phyloP scores from a whole-genome alignment of 2,888 invertebrate genomes.

The Andrena bicolor region DNA sequence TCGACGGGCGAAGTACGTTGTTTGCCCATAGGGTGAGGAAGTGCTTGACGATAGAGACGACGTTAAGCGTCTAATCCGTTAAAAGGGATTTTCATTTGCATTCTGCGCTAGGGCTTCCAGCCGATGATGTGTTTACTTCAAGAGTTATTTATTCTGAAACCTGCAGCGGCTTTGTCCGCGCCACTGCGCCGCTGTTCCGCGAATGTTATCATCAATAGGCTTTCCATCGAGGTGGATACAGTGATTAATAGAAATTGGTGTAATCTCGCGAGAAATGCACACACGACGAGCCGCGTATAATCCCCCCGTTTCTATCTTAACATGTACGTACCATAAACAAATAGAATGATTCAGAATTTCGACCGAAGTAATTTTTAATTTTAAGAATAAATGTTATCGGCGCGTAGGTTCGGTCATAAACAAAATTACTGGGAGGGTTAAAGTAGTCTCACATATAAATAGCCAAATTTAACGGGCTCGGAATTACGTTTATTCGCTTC shows the following conservation, averaged over 20 bases:
- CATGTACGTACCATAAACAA: background rate
- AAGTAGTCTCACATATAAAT: constrained; percentile 1
- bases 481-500: background rate
- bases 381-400: no score
- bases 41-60: constrained; percentile 17
- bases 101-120: constrained; percentile 27
- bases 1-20: background rate
- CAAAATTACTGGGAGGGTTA: background rate
- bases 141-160: constrained; percentile 9
- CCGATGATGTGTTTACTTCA: constrained; percentile 22
- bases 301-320: background rate
- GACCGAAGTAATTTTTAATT: no score
- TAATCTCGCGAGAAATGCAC: background rate
- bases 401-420: no score
- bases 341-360: no score
- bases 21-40: constrained; percentile 7
- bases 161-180: background rate
- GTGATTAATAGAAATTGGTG: background rate
- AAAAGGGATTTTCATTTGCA: constrained; percentile 46
- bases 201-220: background rate
- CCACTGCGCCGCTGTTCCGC: no score
- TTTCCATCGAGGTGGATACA: background rate
- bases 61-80: constrained; percentile 40
- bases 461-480: background rate
- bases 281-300: background rate